Evolutionary conservation across 2,797 vertebrate genomes (phyloP).

Genomic region (Arctocebus calabarensis): DNA sequence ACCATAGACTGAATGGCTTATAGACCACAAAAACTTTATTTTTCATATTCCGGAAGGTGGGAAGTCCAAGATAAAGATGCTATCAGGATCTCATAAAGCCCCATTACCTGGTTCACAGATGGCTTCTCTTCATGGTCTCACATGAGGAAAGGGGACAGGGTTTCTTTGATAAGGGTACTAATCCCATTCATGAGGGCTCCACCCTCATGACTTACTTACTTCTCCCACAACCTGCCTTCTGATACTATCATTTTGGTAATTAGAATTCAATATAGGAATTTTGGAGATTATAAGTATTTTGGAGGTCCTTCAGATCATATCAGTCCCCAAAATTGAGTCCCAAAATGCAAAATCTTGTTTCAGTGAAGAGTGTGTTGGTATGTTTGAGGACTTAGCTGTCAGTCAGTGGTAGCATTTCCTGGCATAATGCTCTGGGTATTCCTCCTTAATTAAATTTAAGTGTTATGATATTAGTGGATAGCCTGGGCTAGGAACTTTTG

Average conservation of each 20-base stretch:
- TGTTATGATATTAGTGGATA: not conserved
- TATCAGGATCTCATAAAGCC: too few relatives aligned
- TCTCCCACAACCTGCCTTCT: not conserved
- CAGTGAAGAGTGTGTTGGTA: not conserved
- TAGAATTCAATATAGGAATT: not conserved
- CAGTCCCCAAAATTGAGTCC: fast-evolving
- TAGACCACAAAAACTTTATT: not conserved
- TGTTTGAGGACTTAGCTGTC: not conserved
- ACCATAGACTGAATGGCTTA: not conserved
- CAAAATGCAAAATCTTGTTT: not conserved
- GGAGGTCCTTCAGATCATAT: not conserved
- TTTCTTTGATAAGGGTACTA: not conserved
- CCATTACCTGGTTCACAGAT: not conserved
- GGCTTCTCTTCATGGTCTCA: not conserved
- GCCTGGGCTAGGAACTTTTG: not conserved
- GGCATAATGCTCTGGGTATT: not conserved
- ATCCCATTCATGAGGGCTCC: not conserved
- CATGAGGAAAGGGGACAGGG: not conserved
- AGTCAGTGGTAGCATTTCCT: not conserved
- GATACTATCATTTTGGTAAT: not conserved
- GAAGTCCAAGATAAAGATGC: not conserved
- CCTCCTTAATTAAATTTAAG: not conserved
- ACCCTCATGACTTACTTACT: not conserved
- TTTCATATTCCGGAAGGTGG: not conserved
- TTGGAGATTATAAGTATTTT: not conserved